Evolutionary conservation across 2,888 invertebrate genomes (phyloP).

Genomic region (Stictocephala bisonia): DNA sequence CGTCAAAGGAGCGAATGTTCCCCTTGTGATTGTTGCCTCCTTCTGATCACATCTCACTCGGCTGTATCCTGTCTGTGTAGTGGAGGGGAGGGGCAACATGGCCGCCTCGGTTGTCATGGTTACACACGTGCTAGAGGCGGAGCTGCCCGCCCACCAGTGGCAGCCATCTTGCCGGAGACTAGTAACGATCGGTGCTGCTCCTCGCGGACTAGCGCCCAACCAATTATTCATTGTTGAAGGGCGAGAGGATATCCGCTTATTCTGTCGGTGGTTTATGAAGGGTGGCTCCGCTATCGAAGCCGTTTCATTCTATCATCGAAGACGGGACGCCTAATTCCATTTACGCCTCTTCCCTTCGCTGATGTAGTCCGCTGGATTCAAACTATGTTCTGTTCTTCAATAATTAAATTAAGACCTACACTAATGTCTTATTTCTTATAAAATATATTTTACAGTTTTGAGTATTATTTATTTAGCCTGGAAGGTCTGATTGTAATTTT

Average conservation of each 20-base stretch:
- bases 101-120: slow-evolving; percentile 44
- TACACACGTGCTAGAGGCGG: slow-evolving; percentile 44
- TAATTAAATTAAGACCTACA: too few relatives aligned
- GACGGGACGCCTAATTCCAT: slow-evolving; percentile 33
- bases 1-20: too few relatives aligned
- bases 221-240: slow-evolving; percentile 20
- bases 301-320: slow-evolving; percentile 6
- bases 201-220: slow-evolving; percentile 1
- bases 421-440: too few relatives aligned
- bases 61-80: background rate
- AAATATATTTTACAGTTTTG: too few relatives aligned
- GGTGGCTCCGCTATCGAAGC: slow-evolving; percentile 20
- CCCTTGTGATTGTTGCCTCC: background rate
- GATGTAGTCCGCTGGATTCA: too few relatives aligned
- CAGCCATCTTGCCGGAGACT: slow-evolving; percentile 38
- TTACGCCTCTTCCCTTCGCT: slow-evolving; percentile 27
- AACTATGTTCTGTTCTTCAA: too few relatives aligned
- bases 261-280: slow-evolving; percentile 8
- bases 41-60: slow-evolving; percentile 20
- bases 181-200: slow-evolving; percentile 45
- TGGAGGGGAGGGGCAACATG: slow-evolving; percentile 41
- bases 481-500: too few relatives aligned
- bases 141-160: background rate
- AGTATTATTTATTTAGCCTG: too few relatives aligned
- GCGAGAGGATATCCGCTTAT: slow-evolving; percentile 27